Evolutionary conservation across 2,113 vertebrate genomes (phyloP), one percentile per base, ranked within the genome.

Genomic region (Onychostoma macrolepis): DNA sequence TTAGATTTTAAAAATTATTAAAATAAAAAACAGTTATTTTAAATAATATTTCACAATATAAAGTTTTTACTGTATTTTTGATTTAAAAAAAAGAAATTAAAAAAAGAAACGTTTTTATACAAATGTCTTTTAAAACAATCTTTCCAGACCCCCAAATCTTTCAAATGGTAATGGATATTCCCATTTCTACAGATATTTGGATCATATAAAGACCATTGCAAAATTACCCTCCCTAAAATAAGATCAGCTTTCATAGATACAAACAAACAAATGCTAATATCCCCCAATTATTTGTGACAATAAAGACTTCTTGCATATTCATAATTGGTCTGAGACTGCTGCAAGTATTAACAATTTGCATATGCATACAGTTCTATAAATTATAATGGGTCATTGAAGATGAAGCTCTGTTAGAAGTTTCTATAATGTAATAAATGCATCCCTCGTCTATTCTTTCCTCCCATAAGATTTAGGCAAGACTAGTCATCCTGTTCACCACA

Each of bases 191-290:
- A 58, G 56, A 58, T 2, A 53, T 53, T 6, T 21, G 15, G 6
- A 53, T 53, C 17, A 53, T 7, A 61, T 88, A 85, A 91, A 91
- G 87, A 80, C 78, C 48, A 86, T 87, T 86, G 84, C 88, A 88
- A 84, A 91, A 90, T 86, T 63, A 72, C 87, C 90, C 91, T 94
- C 92, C 87, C 72, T 67, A 92, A 93, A 92, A 92, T 92, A 91
- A 87, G 78, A 89, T 92, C 91, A 93, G 87, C 93, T 94, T 92
- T 94, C 91, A 91, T 91, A 90, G 89, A 91, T 89, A 89, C 91
- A 94, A 94, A 93, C 92, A 94, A 94, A 93, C 92, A 95, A 94
- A 94, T 93, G 93, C 93, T 93, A 94, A 94, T 94, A 91, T 89
- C 91, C 86, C 90, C 91, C 93, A 94, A 94, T 94, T 95, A 95